A percentile compares a stretch with the other conserved stretches of the same genome.
These are phyloP conservation scores for Eupithecia exiguata DNA, from an alignment of 2,888 invertebrate species.

Conservation along the genomic window DNA sequence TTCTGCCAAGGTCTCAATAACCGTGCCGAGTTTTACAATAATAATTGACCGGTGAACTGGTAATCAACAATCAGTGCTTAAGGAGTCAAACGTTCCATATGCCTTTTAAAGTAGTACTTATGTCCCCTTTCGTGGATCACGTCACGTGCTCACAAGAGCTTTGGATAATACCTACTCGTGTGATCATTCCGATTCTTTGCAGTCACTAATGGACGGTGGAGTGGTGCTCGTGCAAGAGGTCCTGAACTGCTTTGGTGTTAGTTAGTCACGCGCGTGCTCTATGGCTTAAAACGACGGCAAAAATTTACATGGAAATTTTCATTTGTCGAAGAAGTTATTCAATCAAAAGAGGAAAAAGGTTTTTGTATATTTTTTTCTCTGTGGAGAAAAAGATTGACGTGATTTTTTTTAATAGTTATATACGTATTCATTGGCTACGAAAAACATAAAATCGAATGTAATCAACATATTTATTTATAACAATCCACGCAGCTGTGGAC, in stretches of 20 bases:
- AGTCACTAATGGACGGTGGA: conserved; percentile 43
- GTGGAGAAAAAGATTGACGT: no score
- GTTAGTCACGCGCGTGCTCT: conserved; percentile 43
- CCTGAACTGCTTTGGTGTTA: conserved; percentile 16
- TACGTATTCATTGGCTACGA: background rate
- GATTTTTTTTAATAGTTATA: no score
- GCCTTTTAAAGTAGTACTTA: conserved; percentile 46
- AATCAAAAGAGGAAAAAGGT: no score
- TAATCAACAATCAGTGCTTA: conserved; percentile 33
- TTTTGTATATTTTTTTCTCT: no score
- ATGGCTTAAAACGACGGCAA: background rate
- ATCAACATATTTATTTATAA: background rate
- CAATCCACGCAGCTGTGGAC: conserved; percentile 6
- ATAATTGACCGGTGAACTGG: conserved; percentile 16
- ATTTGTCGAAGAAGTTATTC: background rate
- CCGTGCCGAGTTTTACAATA: background rate
- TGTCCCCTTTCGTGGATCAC: conserved; percentile 32
- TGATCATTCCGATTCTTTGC: conserved; percentile 53
- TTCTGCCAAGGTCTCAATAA: background rate
- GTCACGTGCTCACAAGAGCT: conserved; percentile 71
- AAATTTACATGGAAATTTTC: background rate
- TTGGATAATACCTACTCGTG: conserved; percentile 58
- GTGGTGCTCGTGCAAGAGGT: conserved; percentile 30
- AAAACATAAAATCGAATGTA: background rate
- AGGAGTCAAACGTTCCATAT: conserved; percentile 65